Conservation (phyloP, 1,140 invertebrate species). For the Nymphalis io region DNA sequence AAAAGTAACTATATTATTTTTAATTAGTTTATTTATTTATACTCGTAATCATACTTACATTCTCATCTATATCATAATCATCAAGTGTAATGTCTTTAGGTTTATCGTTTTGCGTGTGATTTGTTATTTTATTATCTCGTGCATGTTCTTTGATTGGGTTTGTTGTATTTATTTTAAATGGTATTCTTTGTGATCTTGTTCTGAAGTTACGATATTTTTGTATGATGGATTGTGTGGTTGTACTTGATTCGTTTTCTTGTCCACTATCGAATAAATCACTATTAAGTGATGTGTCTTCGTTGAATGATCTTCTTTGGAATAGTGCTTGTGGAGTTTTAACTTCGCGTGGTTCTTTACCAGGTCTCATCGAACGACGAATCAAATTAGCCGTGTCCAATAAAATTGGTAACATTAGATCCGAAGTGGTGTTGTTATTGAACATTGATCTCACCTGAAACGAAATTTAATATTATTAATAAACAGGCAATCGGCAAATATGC, state of each 20-base stretch:
- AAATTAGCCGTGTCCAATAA: conserved; percentile 84
- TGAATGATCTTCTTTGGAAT: conserved; percentile 69
- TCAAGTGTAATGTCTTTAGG: conserved; percentile 30
- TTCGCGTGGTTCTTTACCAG: conserved; percentile 61
- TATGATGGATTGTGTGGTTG: conserved; percentile 34
- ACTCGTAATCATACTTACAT: conserved; percentile 46
- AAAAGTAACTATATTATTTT: too few relatives aligned
- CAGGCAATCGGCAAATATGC: too few relatives aligned
- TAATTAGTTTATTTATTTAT: conserved; percentile 1
- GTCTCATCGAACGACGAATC: conserved; percentile 75
- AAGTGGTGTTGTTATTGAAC: conserved; percentile 80
- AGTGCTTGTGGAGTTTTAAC: conserved; percentile 61
- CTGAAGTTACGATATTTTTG: conserved; percentile 49
- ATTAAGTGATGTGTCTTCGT: conserved; percentile 47
- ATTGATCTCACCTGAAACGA: conserved; percentile 81
- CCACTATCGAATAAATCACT: conserved; percentile 50
- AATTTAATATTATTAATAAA: background rate
- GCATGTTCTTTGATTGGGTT: conserved; percentile 44
- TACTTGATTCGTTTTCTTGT: conserved; percentile 43
- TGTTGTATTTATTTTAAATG: conserved; percentile 37
- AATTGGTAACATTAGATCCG: conserved; percentile 83
- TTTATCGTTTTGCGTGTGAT: conserved; percentile 34
- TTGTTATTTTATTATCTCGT: conserved; percentile 41
- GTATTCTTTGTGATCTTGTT: conserved; percentile 45
- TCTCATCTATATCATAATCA: conserved; percentile 18